Evolutionary conservation across 1,140 invertebrate species (phyloP).

Genomic region (Cardiocondyla obscurior): DNA sequence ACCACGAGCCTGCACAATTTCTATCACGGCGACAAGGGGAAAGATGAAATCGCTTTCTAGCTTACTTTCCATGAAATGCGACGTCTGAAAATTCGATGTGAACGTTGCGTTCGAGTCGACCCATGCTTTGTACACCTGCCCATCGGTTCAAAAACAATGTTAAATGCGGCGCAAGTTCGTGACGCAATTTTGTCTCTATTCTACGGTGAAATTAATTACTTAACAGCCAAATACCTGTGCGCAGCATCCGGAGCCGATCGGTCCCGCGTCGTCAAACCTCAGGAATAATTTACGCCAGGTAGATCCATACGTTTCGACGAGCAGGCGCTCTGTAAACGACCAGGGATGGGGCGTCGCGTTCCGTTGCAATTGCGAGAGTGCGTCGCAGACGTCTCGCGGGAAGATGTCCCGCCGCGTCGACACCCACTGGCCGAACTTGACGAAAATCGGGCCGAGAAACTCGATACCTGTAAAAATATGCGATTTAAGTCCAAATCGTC

Average conservation of each 20-base stretch:
- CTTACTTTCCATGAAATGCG: slow-evolving; percentile 65
- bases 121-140: slow-evolving; percentile 84
- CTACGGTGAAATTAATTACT: too few species aligned
- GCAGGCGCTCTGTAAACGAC: slow-evolving; percentile 74
- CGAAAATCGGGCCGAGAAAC: slow-evolving; percentile 83
- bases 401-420: slow-evolving; percentile 83
- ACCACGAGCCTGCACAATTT: background rate
- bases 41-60: slow-evolving; percentile 6
- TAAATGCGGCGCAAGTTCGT: background rate
- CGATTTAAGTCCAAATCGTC: background rate
- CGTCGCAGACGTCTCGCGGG: slow-evolving; percentile 80
- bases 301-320: slow-evolving; percentile 77
- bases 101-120: slow-evolving; percentile 67
- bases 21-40: background rate
- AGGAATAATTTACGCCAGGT: slow-evolving; percentile 79
- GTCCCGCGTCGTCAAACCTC: slow-evolving; percentile 76
- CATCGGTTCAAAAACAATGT: background rate
- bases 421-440: slow-evolving; percentile 85
- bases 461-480: slow-evolving; percentile 75
- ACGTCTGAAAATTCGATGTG: background rate
- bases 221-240: slow-evolving; percentile 80
- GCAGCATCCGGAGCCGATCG: slow-evolving; percentile 85
- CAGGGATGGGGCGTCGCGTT: slow-evolving; percentile 79
- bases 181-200: too few species aligned
- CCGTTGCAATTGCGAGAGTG: slow-evolving; percentile 80